phyloP scores from a whole-genome alignment of 1,140 invertebrate genomes.

The Ips typographus region DNA sequence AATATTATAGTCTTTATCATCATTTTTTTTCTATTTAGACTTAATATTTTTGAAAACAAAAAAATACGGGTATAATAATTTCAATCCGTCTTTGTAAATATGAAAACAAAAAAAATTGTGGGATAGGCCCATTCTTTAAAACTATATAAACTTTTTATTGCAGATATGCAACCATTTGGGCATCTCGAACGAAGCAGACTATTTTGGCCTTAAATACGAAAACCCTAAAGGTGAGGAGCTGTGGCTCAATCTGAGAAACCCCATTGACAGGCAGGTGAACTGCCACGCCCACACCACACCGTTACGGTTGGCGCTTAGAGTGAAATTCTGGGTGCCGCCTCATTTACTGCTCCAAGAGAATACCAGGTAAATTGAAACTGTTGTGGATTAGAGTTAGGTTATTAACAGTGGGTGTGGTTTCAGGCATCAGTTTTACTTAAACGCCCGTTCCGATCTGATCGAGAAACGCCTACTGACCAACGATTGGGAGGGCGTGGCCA shows the following conservation, averaged over 20 bases:
- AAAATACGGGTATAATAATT: too few relatives aligned
- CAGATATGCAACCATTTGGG: conserved; percentile 80
- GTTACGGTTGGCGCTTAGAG: conserved; percentile 62
- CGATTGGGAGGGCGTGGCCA: conserved; percentile 69
- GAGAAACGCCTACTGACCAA: conserved; percentile 68
- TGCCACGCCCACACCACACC: conserved; percentile 58
- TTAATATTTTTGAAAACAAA: too few relatives aligned
- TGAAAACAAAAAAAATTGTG: too few relatives aligned
- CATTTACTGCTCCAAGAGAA: conserved; percentile 81
- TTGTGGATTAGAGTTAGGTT: conserved; percentile 50
- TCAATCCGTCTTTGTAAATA: too few relatives aligned
- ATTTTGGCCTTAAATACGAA: conserved; percentile 78
- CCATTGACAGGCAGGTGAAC: conserved; percentile 71
- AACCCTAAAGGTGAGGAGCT: conserved; percentile 71
- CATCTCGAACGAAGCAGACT: conserved; percentile 82
- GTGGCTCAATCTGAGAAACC: conserved; percentile 85
- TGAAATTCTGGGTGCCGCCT: conserved; percentile 89
- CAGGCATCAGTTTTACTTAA: conserved; percentile 79
- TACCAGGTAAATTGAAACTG: conserved; percentile 56
- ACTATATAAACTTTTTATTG: conserved; percentile 45
- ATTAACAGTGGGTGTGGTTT: conserved; percentile 38
- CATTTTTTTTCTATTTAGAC: too few relatives aligned
- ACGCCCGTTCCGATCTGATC: conserved; percentile 72
- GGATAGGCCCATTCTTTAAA: not conserved
- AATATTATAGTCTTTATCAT: too few relatives aligned